phyloP scores from a whole-genome alignment of 2,888 invertebrate species.

The Tipula unca region DNA sequence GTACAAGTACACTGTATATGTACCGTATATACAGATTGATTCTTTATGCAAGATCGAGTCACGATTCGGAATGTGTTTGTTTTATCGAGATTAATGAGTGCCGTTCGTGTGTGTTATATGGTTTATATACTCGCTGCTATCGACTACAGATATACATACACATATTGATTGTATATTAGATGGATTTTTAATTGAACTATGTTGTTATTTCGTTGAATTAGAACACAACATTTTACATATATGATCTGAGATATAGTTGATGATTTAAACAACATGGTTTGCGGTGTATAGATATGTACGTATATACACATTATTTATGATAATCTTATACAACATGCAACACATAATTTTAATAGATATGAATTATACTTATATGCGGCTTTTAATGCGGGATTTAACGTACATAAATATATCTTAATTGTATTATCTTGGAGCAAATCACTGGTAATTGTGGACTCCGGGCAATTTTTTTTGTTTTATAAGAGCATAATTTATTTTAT shows the following conservation, averaged over 20 bases:
- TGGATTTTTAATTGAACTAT: background rate
- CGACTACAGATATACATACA: background rate
- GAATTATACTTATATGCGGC: background rate
- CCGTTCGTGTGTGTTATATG: background rate
- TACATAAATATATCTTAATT: no score
- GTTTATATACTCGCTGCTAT: background rate
- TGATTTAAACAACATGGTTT: background rate
- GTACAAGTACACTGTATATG: background rate
- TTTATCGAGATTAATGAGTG: background rate
- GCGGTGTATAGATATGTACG: background rate
- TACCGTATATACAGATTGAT: background rate
- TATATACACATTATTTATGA: background rate
- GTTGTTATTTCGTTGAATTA: background rate
- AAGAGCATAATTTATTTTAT: no score
- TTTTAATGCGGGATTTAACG: background rate
- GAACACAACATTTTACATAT: background rate
- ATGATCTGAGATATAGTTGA: background rate
- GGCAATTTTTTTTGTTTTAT: background rate
- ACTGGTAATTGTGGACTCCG: background rate
- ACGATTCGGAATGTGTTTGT: background rate
- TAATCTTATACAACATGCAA: background rate
- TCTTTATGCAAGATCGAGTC: background rate
- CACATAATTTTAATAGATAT: background rate
- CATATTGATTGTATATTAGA: background rate
- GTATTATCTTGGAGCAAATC: background rate